phyloP scores from a whole-genome alignment of 2,113 vertebrate species.

The Campylorhamphus procurvoides region DNA sequence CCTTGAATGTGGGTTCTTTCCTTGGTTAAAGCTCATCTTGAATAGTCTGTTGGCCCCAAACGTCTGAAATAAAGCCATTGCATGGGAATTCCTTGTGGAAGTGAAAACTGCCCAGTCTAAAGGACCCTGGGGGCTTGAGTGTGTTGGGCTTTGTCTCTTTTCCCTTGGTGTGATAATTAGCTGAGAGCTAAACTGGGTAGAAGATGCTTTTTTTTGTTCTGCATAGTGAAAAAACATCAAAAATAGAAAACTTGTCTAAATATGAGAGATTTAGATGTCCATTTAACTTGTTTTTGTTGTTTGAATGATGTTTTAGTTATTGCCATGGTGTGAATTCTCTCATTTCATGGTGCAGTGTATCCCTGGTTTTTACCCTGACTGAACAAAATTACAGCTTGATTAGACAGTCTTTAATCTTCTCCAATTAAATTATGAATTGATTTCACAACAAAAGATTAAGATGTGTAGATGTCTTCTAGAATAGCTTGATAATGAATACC shows the following conservation, averaged over 20 bases:
- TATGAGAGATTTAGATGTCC: not conserved
- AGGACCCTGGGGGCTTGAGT: not conserved
- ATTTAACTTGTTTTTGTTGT: not conserved
- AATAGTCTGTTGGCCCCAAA: not conserved
- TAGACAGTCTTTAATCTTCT: not conserved
- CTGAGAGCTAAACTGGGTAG: not conserved
- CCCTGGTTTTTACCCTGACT: not conserved
- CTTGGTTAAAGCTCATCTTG: not conserved
- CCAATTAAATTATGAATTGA: constrained; percentile 24
- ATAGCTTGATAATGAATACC: not conserved
- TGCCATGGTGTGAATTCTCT: not conserved
- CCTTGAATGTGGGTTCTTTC: not conserved
- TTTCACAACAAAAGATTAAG: not conserved
- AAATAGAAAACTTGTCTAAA: not conserved
- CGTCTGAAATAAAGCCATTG: not conserved
- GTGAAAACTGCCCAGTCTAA: not conserved
- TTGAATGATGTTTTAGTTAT: not conserved
- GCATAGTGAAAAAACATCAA: not conserved
- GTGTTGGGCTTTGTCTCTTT: not conserved
- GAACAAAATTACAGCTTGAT: not conserved
- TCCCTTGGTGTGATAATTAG: not conserved
- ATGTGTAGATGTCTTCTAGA: not conserved
- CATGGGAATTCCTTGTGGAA: not conserved
- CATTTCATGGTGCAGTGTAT: not conserved
- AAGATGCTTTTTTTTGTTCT: not conserved